These are phyloP conservation scores for Cynoglossus semilaevis DNA, from an alignment of 2,113 vertebrate species.

Conservation along the genomic window DNA sequence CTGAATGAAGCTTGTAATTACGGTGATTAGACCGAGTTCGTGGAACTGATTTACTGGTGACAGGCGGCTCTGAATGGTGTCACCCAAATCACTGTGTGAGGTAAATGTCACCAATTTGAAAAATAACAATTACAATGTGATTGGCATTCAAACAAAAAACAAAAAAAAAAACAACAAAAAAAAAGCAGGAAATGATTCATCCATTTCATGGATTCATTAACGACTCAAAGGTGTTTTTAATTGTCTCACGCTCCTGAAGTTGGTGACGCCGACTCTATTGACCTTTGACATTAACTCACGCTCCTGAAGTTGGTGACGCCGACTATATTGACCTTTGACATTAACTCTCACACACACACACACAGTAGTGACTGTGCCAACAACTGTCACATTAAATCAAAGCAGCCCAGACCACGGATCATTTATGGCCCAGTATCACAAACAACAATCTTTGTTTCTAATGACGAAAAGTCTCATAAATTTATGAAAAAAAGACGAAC, in stretches of 20 bases:
- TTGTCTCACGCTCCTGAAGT: neutral
- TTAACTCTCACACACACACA: neutral
- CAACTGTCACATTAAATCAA: slow-evolving; percentile 21
- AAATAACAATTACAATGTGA: slow-evolving; percentile 17
- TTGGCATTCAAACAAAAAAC: slow-evolving; percentile 3
- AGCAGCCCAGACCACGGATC: slow-evolving; percentile 39
- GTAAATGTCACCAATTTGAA: slow-evolving; percentile 36
- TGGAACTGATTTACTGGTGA: slow-evolving; percentile 24
- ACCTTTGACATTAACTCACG: slow-evolving; percentile 5
- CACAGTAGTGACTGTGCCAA: slow-evolving; percentile 3
- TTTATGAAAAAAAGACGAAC: too few species aligned
- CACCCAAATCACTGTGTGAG: slow-evolving; percentile 23
- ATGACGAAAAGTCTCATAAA: too few species aligned
- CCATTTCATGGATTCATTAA: neutral
- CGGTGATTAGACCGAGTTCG: neutral
- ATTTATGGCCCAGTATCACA: slow-evolving; percentile 26
- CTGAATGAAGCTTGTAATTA: slow-evolving; percentile 6
- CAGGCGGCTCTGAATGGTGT: slow-evolving; percentile 24
- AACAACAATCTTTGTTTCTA: too few species aligned
- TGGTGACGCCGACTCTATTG: slow-evolving; percentile 21
- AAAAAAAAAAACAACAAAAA: neutral
- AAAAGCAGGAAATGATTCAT: neutral
- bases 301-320: too few species aligned
- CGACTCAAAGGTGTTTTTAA: neutral
- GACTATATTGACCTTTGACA: slow-evolving; percentile 20